Percentiles rank a stretch among this genome's conserved stretches.
Evolutionary conservation across 92 coral and sea anemone genomes (phyloP).

Genomic region (Parazoanthus swiftii): DNA sequence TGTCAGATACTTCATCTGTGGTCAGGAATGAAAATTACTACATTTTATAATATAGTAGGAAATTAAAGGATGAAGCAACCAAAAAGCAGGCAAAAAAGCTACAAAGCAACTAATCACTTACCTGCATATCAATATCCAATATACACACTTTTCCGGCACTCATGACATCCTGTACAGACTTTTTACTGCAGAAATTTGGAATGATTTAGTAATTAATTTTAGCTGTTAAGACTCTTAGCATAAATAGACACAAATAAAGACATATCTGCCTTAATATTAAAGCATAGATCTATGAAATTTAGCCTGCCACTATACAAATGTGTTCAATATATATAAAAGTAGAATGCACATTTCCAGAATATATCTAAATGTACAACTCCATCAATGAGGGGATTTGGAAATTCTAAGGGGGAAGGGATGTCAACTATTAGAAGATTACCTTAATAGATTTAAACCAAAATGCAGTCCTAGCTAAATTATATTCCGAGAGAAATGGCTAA

Average conservation of each 20-base stretch:
- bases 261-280: not conserved
- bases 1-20: no score
- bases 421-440: not conserved
- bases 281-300: no score
- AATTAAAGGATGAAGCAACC: no score
- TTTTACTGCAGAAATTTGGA: constrained; percentile 59
- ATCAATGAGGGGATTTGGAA: not conserved
- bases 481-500: no score
- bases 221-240: no score
- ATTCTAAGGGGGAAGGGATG: not conserved
- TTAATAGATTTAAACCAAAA: not conserved
- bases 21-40: no score
- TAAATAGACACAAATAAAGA: not conserved
- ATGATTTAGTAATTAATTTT: no score
- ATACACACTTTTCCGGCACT: constrained; percentile 83
- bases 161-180: constrained; percentile 84
- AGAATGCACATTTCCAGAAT: not conserved
- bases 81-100: not conserved
- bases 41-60: no score
- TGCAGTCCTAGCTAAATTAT: not conserved
- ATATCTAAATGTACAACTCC: not conserved
- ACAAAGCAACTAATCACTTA: constrained; percentile 4
- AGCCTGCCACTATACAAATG: not conserved
- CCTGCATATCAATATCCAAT: constrained; percentile 96
- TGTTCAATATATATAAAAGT: no score